These are phyloP conservation scores for Psylliodes chrysocephalus DNA, from an alignment of 2,888 invertebrate genomes.

Conservation along the genomic window DNA sequence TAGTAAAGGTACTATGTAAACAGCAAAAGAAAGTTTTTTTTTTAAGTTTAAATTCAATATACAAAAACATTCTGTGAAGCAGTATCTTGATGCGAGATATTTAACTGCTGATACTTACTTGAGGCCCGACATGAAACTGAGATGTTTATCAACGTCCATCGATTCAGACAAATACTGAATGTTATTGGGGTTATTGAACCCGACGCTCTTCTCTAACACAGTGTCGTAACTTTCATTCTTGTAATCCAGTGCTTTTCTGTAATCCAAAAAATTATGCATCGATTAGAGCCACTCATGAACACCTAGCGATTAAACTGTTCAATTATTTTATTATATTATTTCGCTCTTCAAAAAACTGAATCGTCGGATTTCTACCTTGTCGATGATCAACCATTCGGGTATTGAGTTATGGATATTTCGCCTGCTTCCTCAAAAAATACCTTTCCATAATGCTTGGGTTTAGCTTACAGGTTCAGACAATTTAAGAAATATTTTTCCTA, in stretches of 20 bases:
- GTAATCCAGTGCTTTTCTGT: slow-evolving; percentile 83
- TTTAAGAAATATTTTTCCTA: neutral
- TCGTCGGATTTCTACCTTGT: slow-evolving; percentile 1
- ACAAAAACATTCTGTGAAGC: too few species aligned
- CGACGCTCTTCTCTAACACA: slow-evolving; percentile 83
- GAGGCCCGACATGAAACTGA: slow-evolving; percentile 76
- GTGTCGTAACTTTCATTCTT: slow-evolving; percentile 83
- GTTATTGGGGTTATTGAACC: slow-evolving; percentile 91
- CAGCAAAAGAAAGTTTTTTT: too few species aligned
- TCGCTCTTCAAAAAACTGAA: neutral
- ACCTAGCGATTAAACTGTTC: neutral
- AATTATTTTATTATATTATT: neutral
- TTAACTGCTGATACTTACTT: slow-evolving; percentile 67
- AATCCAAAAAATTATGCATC: slow-evolving; percentile 52
- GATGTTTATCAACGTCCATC: slow-evolving; percentile 78
- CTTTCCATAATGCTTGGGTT: neutral
- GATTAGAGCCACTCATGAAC: slow-evolving; percentile 14
- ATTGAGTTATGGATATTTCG: neutral
- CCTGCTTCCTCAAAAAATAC: neutral
- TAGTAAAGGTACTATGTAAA: too few species aligned
- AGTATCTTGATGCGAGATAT: too few species aligned
- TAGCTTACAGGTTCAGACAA: neutral
- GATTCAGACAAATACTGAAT: slow-evolving; percentile 82
- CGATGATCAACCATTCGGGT: neutral
- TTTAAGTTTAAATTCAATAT: too few species aligned